Evolutionary conservation across 2,797 vertebrate genomes (phyloP), one percentile per base, ranked within the genome.

Genomic region (Pseudopleuronectes americanus): DNA sequence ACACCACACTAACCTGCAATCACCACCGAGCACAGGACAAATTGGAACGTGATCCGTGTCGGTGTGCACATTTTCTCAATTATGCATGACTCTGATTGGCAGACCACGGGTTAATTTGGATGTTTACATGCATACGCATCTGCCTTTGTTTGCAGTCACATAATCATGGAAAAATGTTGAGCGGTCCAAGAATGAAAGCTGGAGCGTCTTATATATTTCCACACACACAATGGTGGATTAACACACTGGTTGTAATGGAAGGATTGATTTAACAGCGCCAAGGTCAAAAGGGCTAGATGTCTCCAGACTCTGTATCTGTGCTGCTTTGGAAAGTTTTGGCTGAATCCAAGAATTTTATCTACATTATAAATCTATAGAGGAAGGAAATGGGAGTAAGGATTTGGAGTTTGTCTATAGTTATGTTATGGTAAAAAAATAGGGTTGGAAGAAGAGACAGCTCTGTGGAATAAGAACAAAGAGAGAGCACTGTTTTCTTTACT

Each of bases 401-500:
- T 16, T 26, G 2, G n/a, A 68, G 2, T 23, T 24, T 53, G 14
- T 71, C 36, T 2, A n/a, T n/a, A 19, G 14, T 17, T 23, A 26
- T 12, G 48, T 53, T 17, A 24, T 70, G 49, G 57, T 56, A 2
- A 26, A 54, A 62, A 64, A 36, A 24, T 10, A 22, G 33, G 24
- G 21, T 33, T 51, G 12, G 52, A 43, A 54, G 31, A 36, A 41
- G 57, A 60, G 54, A 16, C 24, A 76, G 69, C 55, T 57, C 33
- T 59, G 61, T 64, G 56, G 43, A 57, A 65, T 28, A 56, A 14
- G 28, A 63, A 69, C 48, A 69, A 43, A 59, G 65, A 33, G 28
- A 74, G 63, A 58, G 26, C 63, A 14, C 22, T 89, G 90, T 91
- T 92, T 89, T 89, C 81, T 74, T 73, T 87, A 71, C 86, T 84